Conservation (phyloP, 2,113 vertebrate genomes). For the Sceloporus tristichus region DNA sequence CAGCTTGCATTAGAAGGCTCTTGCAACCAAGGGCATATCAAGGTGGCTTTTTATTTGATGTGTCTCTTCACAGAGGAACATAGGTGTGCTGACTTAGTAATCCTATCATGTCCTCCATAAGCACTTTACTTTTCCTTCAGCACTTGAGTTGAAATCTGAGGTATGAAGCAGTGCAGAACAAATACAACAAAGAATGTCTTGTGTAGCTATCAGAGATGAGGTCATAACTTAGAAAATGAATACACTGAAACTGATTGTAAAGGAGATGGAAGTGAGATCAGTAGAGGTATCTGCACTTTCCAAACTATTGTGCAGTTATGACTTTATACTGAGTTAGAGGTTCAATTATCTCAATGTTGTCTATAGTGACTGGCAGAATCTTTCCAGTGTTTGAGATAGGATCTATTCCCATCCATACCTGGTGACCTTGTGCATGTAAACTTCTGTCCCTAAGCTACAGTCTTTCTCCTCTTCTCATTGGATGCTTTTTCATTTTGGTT, state of each 20-base stretch:
- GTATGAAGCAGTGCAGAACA: fast-evolving
- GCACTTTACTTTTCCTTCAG: constrained; percentile 8
- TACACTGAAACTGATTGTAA: background rate
- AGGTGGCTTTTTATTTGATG: constrained; percentile 68
- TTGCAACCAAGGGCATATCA: constrained; percentile 73
- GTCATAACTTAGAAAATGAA: background rate
- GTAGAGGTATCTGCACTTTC: background rate
- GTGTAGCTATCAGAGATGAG: background rate
- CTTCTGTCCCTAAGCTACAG: background rate
- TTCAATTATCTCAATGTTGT: background rate
- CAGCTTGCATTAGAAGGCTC: constrained; percentile 67
- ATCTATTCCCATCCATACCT: background rate
- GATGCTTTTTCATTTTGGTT: background rate
- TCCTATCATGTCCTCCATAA: background rate
- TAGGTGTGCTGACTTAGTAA: constrained; percentile 47
- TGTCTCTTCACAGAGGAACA: constrained; percentile 50
- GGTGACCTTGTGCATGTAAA: background rate
- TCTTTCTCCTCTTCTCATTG: background rate
- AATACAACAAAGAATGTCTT: constrained; percentile 6
- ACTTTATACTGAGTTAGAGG: background rate
- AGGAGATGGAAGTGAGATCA: background rate
- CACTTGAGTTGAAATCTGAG: constrained; percentile 11
- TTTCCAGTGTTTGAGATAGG: background rate
- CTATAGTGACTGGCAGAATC: background rate
- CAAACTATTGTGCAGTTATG: background rate